These are phyloP conservation scores for Chouioia cunea DNA, from an alignment of 2,888 invertebrate genomes.

Conservation along the genomic window DNA sequence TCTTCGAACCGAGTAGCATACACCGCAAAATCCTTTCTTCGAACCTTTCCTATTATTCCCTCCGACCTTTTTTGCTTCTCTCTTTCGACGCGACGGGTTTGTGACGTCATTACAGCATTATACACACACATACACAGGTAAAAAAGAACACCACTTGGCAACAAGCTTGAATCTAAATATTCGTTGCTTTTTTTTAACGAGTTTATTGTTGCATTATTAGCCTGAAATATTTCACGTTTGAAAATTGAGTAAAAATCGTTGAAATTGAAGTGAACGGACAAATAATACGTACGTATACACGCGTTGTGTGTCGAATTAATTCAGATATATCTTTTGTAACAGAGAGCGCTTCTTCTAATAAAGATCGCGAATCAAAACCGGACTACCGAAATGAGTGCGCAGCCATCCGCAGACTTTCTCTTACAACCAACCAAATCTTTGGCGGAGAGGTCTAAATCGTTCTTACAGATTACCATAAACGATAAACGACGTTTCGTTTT, in stretches of 20 bases:
- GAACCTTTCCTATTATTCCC: slow-evolving; percentile 39
- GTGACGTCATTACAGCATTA: slow-evolving; percentile 20
- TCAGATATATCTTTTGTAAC: background rate
- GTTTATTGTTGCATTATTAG: too few species aligned
- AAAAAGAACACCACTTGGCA: too few species aligned
- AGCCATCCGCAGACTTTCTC: background rate
- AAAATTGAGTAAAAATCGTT: too few species aligned
- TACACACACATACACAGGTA: background rate
- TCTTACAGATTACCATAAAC: too few species aligned
- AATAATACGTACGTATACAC: too few species aligned
- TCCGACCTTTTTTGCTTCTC: background rate
- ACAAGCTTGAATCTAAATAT: too few species aligned
- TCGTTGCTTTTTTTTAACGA: too few species aligned
- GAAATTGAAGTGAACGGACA: too few species aligned
- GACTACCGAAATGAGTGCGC: slow-evolving; percentile 26
- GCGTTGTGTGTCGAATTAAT: background rate
- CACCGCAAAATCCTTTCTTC: slow-evolving; percentile 43
- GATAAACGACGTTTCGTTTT: too few species aligned
- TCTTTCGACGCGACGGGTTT: slow-evolving; percentile 18
- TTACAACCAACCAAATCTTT: background rate
- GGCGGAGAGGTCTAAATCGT: too few species aligned
- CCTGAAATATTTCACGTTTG: too few species aligned
- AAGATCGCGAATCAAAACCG: slow-evolving; percentile 28
- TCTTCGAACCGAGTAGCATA: slow-evolving; percentile 31
- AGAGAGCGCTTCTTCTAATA: background rate